These are phyloP conservation scores for Ophthalmolycus amberensis DNA, from an alignment of 2,113 vertebrate species.

Conservation along the genomic window DNA sequence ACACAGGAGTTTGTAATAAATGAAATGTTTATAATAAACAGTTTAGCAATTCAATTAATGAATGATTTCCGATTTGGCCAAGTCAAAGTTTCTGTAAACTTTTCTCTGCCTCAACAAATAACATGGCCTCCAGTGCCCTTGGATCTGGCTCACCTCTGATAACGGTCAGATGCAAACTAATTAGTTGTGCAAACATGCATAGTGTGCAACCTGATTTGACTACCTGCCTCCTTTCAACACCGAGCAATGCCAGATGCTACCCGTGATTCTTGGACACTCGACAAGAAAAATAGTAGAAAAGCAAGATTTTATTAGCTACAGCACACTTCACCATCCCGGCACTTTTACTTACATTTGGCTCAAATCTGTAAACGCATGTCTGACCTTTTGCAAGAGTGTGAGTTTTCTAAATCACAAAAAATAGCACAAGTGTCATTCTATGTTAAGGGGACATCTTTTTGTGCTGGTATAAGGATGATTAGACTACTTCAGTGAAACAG, in stretches of 20 bases:
- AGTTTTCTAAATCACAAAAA: conserved; percentile 6
- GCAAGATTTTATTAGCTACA: conserved; percentile 26
- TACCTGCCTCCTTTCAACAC: conserved; percentile 43
- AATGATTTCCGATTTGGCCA: neutral
- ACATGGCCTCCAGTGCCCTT: conserved; percentile 1
- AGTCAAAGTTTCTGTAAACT: conserved; percentile 24
- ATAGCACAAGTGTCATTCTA: neutral
- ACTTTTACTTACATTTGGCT: conserved; percentile 30
- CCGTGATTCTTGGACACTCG: conserved; percentile 48
- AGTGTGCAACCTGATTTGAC: conserved; percentile 22
- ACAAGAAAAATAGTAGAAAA: conserved; percentile 55
- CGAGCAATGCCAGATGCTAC: conserved; percentile 40
- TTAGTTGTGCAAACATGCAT: conserved; percentile 38
- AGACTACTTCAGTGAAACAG: neutral
- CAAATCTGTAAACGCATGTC: conserved; percentile 31
- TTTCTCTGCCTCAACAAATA: conserved; percentile 19
- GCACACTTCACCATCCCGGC: neutral
- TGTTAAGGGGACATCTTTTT: neutral
- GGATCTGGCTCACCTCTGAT: conserved; percentile 49
- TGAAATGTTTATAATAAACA: too few relatives aligned
- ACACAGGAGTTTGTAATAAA: neutral
- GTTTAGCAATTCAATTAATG: neutral
- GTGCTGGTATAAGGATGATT: neutral
- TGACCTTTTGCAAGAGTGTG: conserved; percentile 13
- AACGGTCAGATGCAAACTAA: neutral